A percentile compares a stretch with the other conserved stretches of the same genome.
phyloP scores from a whole-genome alignment of 2,797 vertebrate genomes.

The Microctenopoma steveboyesi region DNA sequence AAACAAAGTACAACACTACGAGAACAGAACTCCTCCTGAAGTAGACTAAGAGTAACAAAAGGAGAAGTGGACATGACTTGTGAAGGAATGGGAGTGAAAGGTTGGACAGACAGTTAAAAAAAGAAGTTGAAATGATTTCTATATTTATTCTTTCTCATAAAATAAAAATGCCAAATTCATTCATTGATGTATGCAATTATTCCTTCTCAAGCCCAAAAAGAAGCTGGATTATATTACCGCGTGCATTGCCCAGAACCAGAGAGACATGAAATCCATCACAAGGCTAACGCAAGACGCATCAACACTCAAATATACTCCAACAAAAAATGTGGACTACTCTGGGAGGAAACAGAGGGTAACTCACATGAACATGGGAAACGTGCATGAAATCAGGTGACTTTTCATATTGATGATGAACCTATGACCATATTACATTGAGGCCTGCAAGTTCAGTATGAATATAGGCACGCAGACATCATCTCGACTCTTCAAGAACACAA shows the following conservation, averaged over 20 bases:
- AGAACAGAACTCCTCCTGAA: slow-evolving; percentile 3
- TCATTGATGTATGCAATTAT: neutral
- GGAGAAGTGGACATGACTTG: slow-evolving; percentile 12
- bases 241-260: slow-evolving; percentile 3
- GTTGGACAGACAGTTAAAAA: neutral
- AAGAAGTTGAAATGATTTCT: slow-evolving; percentile 14
- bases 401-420: no score
- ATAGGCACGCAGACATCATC: neutral
- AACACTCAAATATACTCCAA: slow-evolving; percentile 19
- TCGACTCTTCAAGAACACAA: neutral
- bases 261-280: slow-evolving; percentile 35
- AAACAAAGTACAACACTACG: slow-evolving; percentile 20
- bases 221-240: slow-evolving; percentile 16
- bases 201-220: slow-evolving; percentile 2
- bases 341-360: slow-evolving; percentile 16
- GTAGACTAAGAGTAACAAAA: slow-evolving; percentile 21
- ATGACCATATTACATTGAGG: neutral
- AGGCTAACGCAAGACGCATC: slow-evolving; percentile 22
- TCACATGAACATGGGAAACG: neutral
- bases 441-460: neutral
- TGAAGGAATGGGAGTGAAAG: neutral
- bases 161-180: neutral
- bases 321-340: slow-evolving; percentile 21
- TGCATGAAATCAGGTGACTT: slow-evolving; percentile 6
- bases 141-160: slow-evolving; percentile 5